Evolutionary conservation across 2,113 vertebrate genomes (phyloP).

Genomic region (Tor tambroides): DNA sequence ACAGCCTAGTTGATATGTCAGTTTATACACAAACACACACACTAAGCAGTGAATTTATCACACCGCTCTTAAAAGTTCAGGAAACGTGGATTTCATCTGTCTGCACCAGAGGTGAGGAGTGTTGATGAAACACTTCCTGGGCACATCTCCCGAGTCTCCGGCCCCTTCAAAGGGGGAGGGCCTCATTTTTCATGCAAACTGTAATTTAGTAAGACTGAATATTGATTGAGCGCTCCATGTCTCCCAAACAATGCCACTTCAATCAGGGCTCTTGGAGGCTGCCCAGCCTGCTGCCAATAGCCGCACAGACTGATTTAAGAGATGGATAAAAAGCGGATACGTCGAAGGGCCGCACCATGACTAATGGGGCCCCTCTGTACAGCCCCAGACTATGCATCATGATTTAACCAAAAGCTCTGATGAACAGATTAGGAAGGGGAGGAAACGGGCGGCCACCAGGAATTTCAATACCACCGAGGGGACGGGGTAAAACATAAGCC

Average conservation of each 20-base stretch:
- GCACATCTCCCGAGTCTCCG: slow-evolving; percentile 49
- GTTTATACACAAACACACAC: not conserved
- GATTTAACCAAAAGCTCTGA: slow-evolving; percentile 87
- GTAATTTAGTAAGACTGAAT: slow-evolving; percentile 83
- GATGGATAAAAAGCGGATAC: slow-evolving; percentile 89
- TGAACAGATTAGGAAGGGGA: slow-evolving; percentile 79
- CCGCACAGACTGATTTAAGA: slow-evolving; percentile 90
- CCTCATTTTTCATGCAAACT: slow-evolving; percentile 85
- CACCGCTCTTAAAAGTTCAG: not conserved
- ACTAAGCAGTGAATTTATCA: slow-evolving; percentile 12
- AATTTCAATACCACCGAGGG: slow-evolving; percentile 75
- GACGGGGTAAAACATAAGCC: not conserved
- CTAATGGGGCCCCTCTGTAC: slow-evolving; percentile 87
- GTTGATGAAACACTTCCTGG: slow-evolving; percentile 43
- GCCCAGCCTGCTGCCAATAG: slow-evolving; percentile 79
- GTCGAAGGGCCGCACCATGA: slow-evolving; percentile 83
- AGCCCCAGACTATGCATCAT: slow-evolving; percentile 86
- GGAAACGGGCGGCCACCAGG: slow-evolving; percentile 76
- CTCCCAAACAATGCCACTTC: slow-evolving; percentile 84
- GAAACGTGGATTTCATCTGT: slow-evolving; percentile 5
- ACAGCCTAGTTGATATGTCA: not conserved
- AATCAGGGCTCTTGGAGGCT: slow-evolving; percentile 77
- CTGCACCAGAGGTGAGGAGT: slow-evolving; percentile 30
- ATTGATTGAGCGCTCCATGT: slow-evolving; percentile 81
- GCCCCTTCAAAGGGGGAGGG: slow-evolving; percentile 63